phyloP scores from a whole-genome alignment of 2,888 invertebrate genomes.

The Phytoseiulus persimilis region DNA sequence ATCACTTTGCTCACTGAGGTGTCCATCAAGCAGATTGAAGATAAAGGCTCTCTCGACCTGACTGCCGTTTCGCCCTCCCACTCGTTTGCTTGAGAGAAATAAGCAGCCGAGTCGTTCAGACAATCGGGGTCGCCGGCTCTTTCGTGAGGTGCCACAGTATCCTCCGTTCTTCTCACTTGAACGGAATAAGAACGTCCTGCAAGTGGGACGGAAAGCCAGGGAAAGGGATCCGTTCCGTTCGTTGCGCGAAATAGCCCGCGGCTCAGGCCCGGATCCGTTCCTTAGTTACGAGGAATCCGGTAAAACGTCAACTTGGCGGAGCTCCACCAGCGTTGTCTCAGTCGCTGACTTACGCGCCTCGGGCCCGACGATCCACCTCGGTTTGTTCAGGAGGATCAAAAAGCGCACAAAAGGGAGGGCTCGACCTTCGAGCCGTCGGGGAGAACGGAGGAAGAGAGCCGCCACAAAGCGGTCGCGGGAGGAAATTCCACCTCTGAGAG shows the following conservation, averaged over 20 bases:
- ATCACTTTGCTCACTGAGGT: not conserved
- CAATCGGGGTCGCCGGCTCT: not conserved
- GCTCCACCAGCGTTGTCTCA: too few species aligned
- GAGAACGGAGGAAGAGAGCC: not conserved
- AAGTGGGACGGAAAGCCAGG: not conserved
- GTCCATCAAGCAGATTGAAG: not conserved
- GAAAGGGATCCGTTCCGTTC: not conserved
- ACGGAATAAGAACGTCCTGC: not conserved
- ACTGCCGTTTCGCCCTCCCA: not conserved
- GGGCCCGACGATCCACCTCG: too few species aligned
- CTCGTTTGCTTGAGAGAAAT: not conserved
- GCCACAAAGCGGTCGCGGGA: not conserved
- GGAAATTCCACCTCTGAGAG: not conserved
- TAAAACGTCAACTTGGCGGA: too few species aligned
- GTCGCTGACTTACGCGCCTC: too few species aligned
- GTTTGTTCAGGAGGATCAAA: too few species aligned
- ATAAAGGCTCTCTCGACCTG: not conserved
- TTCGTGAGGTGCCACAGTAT: not conserved
- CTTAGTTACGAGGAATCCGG: too few species aligned
- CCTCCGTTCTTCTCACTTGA: not conserved
- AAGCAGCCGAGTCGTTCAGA: not conserved
- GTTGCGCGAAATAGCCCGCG: too few species aligned
- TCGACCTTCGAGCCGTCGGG: not conserved
- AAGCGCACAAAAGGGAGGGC: too few species aligned
- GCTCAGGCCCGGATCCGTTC: too few species aligned